These are phyloP conservation scores for Rynchops niger DNA, from an alignment of 2,113 vertebrate genomes.

Conservation along the genomic window DNA sequence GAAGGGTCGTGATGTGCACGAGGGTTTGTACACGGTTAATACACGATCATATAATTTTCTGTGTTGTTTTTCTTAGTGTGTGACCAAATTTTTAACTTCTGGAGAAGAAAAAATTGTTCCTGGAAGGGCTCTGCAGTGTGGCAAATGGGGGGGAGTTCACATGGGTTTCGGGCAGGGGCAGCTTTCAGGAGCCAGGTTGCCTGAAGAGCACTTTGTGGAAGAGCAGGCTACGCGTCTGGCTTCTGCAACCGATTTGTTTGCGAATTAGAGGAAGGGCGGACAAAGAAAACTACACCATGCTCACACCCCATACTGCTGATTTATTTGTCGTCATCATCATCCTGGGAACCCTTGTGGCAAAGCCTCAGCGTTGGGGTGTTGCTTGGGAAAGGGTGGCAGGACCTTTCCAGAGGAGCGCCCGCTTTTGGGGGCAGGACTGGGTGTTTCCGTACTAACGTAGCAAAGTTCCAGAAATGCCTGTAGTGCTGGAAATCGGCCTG, in stretches of 20 bases:
- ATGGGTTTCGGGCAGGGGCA: not conserved
- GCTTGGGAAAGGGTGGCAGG: not conserved
- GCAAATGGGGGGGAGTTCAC: accelerated
- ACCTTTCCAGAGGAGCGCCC: not conserved
- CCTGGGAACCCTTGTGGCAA: not conserved
- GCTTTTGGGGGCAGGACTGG: not conserved
- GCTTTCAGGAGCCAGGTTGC: not conserved
- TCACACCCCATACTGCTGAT: not conserved
- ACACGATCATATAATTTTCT: accelerated
- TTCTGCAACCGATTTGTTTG: not conserved
- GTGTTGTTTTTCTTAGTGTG: not conserved
- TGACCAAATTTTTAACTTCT: not conserved
- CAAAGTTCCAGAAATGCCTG: not conserved
- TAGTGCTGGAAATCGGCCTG: accelerated
- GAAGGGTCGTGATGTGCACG: accelerated
- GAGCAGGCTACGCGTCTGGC: accelerated
- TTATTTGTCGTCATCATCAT: not conserved
- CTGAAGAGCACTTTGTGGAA: not conserved
- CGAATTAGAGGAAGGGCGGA: accelerated
- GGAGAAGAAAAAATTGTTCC: not conserved
- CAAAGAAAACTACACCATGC: accelerated
- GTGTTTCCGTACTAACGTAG: not conserved
- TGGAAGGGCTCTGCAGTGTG: not conserved
- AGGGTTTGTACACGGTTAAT: accelerated
- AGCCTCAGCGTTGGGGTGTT: accelerated